Evolutionary conservation across 2,797 vertebrate genomes (phyloP).

Genomic region (Crypturellus tataupa): DNA sequence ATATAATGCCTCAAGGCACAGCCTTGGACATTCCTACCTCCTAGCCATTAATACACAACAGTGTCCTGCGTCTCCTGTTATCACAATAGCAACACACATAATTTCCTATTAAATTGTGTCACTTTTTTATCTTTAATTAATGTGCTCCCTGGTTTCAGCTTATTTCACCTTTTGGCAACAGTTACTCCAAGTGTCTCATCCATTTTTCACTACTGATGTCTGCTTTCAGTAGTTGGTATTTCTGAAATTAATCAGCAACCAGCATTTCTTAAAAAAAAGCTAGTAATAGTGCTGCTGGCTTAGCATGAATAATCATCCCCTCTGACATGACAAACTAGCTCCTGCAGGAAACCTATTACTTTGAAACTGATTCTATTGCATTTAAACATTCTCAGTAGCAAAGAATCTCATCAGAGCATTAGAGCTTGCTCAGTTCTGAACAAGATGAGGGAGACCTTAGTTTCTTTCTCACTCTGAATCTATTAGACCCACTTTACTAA

Average conservation of each 20-base stretch:
- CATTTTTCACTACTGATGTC: constrained; percentile 2
- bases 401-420: not conserved
- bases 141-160: not conserved
- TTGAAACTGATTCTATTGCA: constrained; percentile 23
- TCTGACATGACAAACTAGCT: constrained; percentile 29
- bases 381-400: not conserved
- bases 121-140: constrained; percentile 18
- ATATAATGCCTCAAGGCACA: not conserved
- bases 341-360: constrained; percentile 29
- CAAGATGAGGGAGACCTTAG: not conserved
- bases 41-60: not conserved
- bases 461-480: not conserved
- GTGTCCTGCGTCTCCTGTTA: not conserved
- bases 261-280: not conserved
- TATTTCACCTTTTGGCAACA: constrained; percentile 29
- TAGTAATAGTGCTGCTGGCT: not conserved
- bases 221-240: constrained; percentile 31
- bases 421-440: not conserved
- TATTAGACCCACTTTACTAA: not conserved
- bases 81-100: not conserved
- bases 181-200: constrained; percentile 7
- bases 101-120: constrained; percentile 2
- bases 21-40: not conserved
- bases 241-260: constrained; percentile 40
- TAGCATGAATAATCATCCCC: constrained; percentile 22